phyloP scores from a whole-genome alignment of 2,113 vertebrate genomes.

The Acanthisitta chloris region DNA sequence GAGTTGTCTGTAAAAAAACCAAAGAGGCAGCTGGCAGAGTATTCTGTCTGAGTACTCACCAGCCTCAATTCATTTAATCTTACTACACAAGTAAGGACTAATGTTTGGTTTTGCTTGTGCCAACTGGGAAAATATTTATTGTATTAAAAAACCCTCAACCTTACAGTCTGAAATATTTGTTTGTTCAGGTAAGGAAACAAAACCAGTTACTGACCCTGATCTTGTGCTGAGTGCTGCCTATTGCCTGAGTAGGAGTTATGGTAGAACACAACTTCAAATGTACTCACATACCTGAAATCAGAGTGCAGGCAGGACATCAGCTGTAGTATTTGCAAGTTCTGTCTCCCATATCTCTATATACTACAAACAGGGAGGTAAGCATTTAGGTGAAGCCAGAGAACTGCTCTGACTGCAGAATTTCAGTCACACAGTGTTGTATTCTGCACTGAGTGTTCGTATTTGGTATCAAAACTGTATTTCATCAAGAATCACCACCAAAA shows the following conservation, averaged over 20 bases:
- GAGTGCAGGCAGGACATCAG: not conserved
- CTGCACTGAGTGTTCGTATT: not conserved
- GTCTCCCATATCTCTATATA: not conserved
- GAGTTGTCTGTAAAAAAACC: not conserved
- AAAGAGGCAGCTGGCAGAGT: not conserved
- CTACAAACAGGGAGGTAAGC: not conserved
- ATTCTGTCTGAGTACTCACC: not conserved
- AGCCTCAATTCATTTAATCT: not conserved
- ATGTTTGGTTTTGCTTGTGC: not conserved
- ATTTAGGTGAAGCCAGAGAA: not conserved
- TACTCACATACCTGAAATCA: fast-evolving
- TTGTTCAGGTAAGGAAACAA: not conserved
- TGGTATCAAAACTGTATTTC: not conserved
- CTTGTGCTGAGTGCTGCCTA: not conserved
- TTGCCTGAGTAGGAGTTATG: not conserved
- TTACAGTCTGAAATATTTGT: not conserved
- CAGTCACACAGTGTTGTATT: not conserved
- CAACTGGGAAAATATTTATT: not conserved
- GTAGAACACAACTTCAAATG: not conserved
- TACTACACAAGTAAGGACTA: not conserved
- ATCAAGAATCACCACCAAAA: not conserved
- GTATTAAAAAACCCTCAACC: not conserved
- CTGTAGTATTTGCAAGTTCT: not conserved
- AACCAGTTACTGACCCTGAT: not conserved
- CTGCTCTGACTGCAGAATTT: not conserved